Evolutionary conservation across 1,140 invertebrate genomes (phyloP), one percentile per base, ranked within the genome.

Genomic region (Phthorimaea operculella): DNA sequence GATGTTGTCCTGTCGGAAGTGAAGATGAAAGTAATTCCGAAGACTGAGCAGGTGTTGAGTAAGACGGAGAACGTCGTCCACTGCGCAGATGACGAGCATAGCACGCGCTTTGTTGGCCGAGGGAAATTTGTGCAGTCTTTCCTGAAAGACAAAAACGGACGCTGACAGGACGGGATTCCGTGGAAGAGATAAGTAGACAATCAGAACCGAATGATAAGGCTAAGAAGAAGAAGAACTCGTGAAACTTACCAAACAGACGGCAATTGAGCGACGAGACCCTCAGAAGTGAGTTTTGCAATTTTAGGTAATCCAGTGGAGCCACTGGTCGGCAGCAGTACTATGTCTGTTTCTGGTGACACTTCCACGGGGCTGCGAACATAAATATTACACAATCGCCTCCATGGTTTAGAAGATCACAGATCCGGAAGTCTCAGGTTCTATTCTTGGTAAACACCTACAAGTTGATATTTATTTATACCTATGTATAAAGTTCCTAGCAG

Each of bases 301-400:
- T 70, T 70, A 0, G 68, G 63, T 6, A 64, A 28, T 1, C 68
- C 68, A 3, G 68, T 66, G 9, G 68, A 70, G 5, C 68, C 68
- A 44, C 68, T 70, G 6, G 68, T 70, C 1, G 65, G 68, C n/a
- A 66, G 21, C 16, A 66, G 39, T 10, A 68, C 33, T 2, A 51
- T 50, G 0, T 55, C 34, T 7, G 48, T 18, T 3, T 67, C n/a
- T n/a, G n/a, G n/a, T n/a, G n/a, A n/a, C n/a, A n/a, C n/a, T n/a
- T n/a, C n/a, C n/a, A n/a, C n/a, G n/a, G n/a, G n/a, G n/a, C n/a
- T n/a, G n/a, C n/a, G n/a, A n/a, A n/a, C n/a, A n/a, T n/a, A n/a
- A n/a, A n/a, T n/a, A n/a, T n/a, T n/a, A n/a, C n/a, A n/a, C n/a
- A n/a, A n/a, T n/a, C n/a, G n/a, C n/a, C n/a, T n/a, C n/a, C n/a